Base-by-base conservation (phyloP, 2,888 invertebrate species). In the Euphydryas editha region DNA sequence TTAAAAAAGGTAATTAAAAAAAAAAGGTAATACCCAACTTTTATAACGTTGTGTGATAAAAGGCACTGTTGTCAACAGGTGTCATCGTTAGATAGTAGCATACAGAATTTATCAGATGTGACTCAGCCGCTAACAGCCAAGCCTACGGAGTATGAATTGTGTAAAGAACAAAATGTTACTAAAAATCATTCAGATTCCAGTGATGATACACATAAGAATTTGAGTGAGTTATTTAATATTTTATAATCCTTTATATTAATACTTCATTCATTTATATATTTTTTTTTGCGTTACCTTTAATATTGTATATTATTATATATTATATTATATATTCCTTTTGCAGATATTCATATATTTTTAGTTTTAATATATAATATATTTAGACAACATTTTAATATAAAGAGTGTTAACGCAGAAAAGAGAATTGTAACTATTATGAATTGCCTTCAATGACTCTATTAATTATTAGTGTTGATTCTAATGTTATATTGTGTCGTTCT, bases 51-150 rank as follows among this genome's bases (percentile, higher is more conserved):
- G 1, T 13, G 13, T 51, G 49, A 21, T 51, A 51, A 51, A 21
- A n/a, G 15, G 1, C 10, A 46, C 2, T 64, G n/a, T 70, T 66
- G 70, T 71, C 49, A 46, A 69, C 78, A 93, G 93, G 92, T 93
- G 62, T 93, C 93, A 54, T 93, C 93, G 47, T 75, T 93, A 72
- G 87, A 88, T 65, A 93, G 93, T 76, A 93, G 93, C 77, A 87
- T 91, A 71, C 93, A 93, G 73, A 93, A 93, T 75, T 82, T 93
- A 75, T 93, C 93, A 57, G 93, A 93, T 74, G 74, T 92, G 72
- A 90, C 92, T 47, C 90, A 90, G 70, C 92, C 93, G 3, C 72
- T 92, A 67, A 92, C 93, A 39, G 92, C 92, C 57, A 92, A 89
- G 76, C 84, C 85, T 30, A 83, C 81, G 4, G 91, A 90, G 47